A percentile compares a stretch with the other conserved stretches of the same genome.
These are phyloP conservation scores for Eilema depressum DNA, from an alignment of 2,888 invertebrate species.

Conservation along the genomic window DNA sequence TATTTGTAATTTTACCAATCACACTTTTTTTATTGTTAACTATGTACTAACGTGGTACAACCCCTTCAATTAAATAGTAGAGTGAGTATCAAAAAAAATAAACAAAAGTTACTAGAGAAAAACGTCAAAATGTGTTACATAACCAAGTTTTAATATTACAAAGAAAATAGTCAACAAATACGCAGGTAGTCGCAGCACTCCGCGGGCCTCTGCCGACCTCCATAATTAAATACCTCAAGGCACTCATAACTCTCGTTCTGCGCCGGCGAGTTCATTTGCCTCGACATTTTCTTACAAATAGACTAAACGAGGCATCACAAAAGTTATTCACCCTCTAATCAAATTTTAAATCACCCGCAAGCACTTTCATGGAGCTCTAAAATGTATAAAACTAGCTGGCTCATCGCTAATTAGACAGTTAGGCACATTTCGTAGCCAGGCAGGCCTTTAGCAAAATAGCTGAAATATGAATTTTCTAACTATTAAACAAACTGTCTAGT, in stretches of 20 bases:
- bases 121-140: neutral
- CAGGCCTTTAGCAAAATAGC: neutral
- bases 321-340: constrained; percentile 9
- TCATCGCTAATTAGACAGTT: neutral
- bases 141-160: neutral
- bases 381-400: constrained; percentile 6
- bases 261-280: constrained; percentile 15
- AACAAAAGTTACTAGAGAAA: neutral
- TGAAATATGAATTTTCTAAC: constrained; percentile 8
- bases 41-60: too few species aligned
- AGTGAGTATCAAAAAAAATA: too few species aligned
- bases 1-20: neutral
- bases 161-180: constrained; percentile 4
- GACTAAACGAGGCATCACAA: constrained; percentile 3
- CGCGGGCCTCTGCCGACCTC: constrained; percentile 5
- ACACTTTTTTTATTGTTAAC: too few species aligned
- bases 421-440: neutral
- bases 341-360: constrained; percentile 8
- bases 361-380: neutral
- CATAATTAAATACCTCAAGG: constrained; percentile 21
- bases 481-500: neutral
- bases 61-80: too few species aligned
- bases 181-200: neutral
- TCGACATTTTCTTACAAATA: constrained; percentile 18
- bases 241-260: constrained; percentile 17